Evolutionary conservation across 2,888 invertebrate genomes (phyloP).

Genomic region (Cheilosia urbana): DNA sequence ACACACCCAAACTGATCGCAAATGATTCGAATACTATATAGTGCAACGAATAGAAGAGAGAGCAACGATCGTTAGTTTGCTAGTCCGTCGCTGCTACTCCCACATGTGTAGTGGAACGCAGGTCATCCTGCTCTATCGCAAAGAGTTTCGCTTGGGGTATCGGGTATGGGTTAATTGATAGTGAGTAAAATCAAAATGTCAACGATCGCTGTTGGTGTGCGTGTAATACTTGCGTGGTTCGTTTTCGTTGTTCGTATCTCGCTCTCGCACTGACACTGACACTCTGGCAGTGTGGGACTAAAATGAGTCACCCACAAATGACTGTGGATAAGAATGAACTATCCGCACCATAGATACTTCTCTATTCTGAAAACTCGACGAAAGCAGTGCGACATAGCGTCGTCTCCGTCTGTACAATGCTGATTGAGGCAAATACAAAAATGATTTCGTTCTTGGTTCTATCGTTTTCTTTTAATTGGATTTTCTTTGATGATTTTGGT

Average conservation of each 20-base stretch:
- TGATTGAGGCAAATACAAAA: neutral
- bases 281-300: neutral
- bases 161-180: constrained; percentile 37
- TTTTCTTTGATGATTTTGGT: constrained; percentile 4
- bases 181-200: constrained; percentile 30
- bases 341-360: constrained; percentile 31
- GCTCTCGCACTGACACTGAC: too few species aligned
- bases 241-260: neutral
- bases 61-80: constrained; percentile 20
- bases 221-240: constrained; percentile 30
- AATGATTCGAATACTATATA: constrained; percentile 63
- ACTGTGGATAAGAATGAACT: constrained; percentile 7
- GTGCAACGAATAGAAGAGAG: constrained; percentile 39
- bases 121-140: constrained; percentile 8
- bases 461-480: constrained; percentile 17
- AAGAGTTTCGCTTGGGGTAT: constrained; percentile 17
- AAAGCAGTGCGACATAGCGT: constrained; percentile 5
- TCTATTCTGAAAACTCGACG: constrained; percentile 72
- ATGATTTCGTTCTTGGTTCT: constrained; percentile 20
- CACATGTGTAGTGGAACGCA: constrained; percentile 14
- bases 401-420: constrained; percentile 39
- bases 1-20: constrained; percentile 74
- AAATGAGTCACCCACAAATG: constrained; percentile 46
- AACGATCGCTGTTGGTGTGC: constrained; percentile 30
- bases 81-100: constrained; percentile 13